These are phyloP conservation scores for Tursiops truncatus DNA, from an alignment of 2,113 vertebrate species.

Conservation along the genomic window DNA sequence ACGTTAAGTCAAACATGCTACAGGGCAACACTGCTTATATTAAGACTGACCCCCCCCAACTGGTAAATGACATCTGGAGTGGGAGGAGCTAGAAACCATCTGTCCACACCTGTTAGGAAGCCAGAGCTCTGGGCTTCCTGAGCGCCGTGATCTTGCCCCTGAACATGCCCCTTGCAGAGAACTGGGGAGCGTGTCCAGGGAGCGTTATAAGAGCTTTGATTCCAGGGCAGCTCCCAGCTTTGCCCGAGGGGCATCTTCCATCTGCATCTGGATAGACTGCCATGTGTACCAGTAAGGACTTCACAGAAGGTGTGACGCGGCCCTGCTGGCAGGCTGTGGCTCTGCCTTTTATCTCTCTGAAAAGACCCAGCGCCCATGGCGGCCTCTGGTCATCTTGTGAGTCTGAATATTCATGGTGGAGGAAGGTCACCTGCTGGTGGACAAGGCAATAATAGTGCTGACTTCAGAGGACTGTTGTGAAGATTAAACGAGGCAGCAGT, in stretches of 20 bases:
- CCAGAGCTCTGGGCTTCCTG: not conserved
- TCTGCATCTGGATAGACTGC: not conserved
- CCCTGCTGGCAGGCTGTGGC: not conserved
- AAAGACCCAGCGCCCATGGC: not conserved
- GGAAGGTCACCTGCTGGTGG: not conserved
- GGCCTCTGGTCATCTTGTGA: not conserved
- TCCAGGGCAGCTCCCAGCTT: not conserved
- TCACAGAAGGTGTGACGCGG: fast-evolving
- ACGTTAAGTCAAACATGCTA: not conserved
- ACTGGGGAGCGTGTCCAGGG: too few species aligned
- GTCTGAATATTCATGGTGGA: not conserved
- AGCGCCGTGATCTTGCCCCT: not conserved
- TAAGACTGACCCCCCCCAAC: not conserved
- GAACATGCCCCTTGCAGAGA: not conserved
- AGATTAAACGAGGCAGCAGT: not conserved
- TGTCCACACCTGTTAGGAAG: not conserved
- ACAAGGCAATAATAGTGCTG: too few species aligned
- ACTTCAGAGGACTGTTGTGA: not conserved
- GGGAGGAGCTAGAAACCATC: not conserved
- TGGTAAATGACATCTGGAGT: not conserved
- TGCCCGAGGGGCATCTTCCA: too few species aligned
- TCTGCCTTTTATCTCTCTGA: not conserved
- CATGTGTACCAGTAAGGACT: not conserved
- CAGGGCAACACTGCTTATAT: not conserved
- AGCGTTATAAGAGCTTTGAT: not conserved